phyloP scores from a whole-genome alignment of 2,888 invertebrate species.

The Amphipyra tragopoginis region DNA sequence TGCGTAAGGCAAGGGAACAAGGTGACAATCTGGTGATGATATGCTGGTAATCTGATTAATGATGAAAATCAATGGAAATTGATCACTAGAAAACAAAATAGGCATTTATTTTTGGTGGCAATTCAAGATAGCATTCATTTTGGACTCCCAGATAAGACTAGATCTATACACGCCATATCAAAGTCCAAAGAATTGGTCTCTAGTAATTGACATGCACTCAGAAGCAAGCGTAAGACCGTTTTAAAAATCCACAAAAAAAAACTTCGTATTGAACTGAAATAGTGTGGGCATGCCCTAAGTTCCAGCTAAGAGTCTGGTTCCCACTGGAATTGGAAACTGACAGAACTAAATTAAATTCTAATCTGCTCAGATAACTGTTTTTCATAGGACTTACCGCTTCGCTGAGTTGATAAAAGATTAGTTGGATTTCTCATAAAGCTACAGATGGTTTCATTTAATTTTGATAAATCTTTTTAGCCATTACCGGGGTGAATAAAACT shows the following conservation, averaged over 20 bases:
- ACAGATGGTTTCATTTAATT: conserved; percentile 8
- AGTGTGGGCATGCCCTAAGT: conserved; percentile 5
- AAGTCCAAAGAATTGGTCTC: no score
- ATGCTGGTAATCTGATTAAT: no score
- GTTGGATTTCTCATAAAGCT: conserved; percentile 6
- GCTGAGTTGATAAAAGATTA: conserved; percentile 9
- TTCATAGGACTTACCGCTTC: conserved; percentile 24
- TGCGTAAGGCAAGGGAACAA: no score
- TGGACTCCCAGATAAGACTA: no score
- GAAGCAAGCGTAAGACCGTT: neutral
- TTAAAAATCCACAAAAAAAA: neutral
- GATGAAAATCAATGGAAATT: no score
- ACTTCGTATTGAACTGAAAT: neutral
- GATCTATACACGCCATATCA: no score
- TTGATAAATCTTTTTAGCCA: neutral
- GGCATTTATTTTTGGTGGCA: no score
- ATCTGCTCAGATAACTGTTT: conserved; percentile 41
- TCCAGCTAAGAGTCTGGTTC: conserved; percentile 1
- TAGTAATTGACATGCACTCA: no score
- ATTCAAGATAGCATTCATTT: no score
- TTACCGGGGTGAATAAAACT: neutral
- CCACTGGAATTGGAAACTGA: conserved; percentile 11
- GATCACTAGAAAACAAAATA: no score
- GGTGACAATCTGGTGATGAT: no score
- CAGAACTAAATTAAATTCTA: conserved; percentile 40